Evolutionary conservation across 2,113 vertebrate genomes (phyloP).

Genomic region (Rattus rattus): DNA sequence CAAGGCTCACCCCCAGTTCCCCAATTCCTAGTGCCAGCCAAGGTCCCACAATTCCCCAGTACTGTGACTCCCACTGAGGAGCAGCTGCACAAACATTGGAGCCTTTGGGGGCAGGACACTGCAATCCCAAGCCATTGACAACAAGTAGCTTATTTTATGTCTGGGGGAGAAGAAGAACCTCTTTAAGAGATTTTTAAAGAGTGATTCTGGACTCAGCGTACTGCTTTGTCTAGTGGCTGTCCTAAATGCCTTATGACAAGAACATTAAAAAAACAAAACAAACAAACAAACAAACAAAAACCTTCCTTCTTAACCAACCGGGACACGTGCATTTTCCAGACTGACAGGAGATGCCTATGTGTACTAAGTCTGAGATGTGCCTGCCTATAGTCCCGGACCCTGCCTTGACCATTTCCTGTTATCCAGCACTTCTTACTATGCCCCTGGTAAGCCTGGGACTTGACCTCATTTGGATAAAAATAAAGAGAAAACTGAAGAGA

Average conservation of each 20-base stretch:
- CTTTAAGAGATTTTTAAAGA: background rate
- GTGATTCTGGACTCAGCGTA: background rate
- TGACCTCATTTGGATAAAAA: background rate
- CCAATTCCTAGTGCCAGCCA: background rate
- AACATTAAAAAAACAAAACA: background rate
- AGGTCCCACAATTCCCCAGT: background rate
- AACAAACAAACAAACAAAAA: too few species aligned
- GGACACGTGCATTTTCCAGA: background rate
- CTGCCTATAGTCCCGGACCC: background rate
- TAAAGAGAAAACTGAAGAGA: slow-evolving; percentile 2
- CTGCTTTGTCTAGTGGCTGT: background rate
- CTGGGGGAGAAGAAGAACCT: background rate
- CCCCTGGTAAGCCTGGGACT: background rate
- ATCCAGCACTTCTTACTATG: background rate
- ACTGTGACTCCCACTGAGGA: background rate
- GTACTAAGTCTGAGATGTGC: background rate
- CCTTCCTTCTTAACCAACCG: background rate
- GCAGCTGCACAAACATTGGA: background rate
- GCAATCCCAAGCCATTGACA: background rate
- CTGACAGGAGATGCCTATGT: background rate
- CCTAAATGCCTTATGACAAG: background rate
- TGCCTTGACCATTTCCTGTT: background rate
- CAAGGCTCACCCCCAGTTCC: background rate
- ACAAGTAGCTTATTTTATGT: background rate
- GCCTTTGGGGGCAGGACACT: background rate